A percentile compares a stretch with the other conserved stretches of the same genome.
These are phyloP conservation scores for Diplodus puntazzo DNA, from an alignment of 2,797 vertebrate species.

Conservation along the genomic window DNA sequence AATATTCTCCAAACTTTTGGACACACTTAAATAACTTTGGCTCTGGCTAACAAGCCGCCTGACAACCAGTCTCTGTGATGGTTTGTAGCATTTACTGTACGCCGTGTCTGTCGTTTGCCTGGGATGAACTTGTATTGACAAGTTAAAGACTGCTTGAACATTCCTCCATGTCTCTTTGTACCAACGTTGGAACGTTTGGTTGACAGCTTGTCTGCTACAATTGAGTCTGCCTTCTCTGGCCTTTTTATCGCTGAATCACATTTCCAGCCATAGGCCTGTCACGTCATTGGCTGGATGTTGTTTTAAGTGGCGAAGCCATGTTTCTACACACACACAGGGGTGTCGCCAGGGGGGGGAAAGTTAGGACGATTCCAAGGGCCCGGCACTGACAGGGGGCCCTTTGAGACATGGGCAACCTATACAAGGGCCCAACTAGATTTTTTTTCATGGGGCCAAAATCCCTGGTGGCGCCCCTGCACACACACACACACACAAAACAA, in stretches of 20 bases:
- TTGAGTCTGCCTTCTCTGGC: background rate
- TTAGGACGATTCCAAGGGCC: too few relatives aligned
- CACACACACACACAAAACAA: background rate
- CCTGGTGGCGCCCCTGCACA: too few relatives aligned
- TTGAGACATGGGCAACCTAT: too few relatives aligned
- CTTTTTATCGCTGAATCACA: conserved; percentile 5
- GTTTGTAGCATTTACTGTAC: background rate
- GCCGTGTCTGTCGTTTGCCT: background rate
- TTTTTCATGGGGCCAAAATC: too few relatives aligned
- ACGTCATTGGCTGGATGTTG: background rate
- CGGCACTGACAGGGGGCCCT: too few relatives aligned
- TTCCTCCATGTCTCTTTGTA: conserved; percentile 36
- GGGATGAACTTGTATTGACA: conserved; percentile 12
- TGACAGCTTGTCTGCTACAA: conserved; percentile 15
- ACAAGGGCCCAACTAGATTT: too few relatives aligned
- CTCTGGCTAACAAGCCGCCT: background rate
- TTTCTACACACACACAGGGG: background rate
- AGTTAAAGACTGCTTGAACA: background rate
- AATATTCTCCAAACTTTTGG: conserved; percentile 9
- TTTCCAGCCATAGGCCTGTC: conserved; percentile 22
- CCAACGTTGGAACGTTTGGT: conserved; percentile 1
- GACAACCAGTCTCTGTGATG: conserved; percentile 1
- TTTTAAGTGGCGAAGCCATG: background rate
- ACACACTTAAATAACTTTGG: background rate
- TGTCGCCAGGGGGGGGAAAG: too few relatives aligned